phyloP scores from a whole-genome alignment of 2,113 vertebrate species.

The Ochotona princeps region DNA sequence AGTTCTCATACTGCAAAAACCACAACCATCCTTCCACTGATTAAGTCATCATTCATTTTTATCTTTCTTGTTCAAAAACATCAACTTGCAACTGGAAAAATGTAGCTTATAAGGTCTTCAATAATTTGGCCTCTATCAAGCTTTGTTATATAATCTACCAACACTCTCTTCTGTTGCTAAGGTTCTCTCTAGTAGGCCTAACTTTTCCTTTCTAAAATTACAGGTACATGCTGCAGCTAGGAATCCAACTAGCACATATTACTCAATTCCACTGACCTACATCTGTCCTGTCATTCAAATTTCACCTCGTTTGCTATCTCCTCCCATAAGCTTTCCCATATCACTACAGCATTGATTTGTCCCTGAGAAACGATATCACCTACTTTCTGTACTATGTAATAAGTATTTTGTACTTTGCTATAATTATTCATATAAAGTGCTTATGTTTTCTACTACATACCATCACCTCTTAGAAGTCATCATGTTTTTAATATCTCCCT shows the following conservation, averaged over 20 bases:
- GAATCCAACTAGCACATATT: background rate
- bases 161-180: background rate
- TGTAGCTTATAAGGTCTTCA: background rate
- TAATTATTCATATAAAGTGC: fast-evolving
- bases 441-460: background rate
- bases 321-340: background rate
- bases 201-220: background rate
- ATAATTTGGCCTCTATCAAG: background rate
- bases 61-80: background rate
- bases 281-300: background rate
- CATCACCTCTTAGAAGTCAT: background rate
- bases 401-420: background rate
- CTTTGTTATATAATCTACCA: background rate
- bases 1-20: background rate
- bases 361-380: background rate
- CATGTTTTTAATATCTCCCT: background rate
- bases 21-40: background rate
- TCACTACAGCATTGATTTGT: background rate
- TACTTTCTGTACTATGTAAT: background rate
- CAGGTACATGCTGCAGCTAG: background rate
- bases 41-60: background rate
- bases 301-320: background rate
- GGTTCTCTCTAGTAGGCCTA: background rate
- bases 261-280: background rate
- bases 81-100: background rate